Evolutionary conservation across 1,140 invertebrate species (phyloP), one percentile per base, ranked within the genome.

Genomic region (Bathynomus jamesi): DNA sequence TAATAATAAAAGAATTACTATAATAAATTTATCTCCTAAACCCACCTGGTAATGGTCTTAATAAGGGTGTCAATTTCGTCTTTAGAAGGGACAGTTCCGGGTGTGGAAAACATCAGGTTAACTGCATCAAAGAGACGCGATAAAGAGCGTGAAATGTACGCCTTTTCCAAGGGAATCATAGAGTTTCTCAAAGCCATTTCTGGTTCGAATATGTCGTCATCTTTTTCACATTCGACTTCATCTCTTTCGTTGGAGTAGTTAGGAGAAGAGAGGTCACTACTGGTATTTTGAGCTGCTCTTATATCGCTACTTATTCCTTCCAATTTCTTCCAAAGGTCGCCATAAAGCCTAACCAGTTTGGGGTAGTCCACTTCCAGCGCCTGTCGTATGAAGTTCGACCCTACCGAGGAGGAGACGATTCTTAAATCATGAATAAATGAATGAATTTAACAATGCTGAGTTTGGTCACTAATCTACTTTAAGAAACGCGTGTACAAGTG

Each of bases 281-380:
- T 28, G 29, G 40, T 21, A 7, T 24, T 46, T 21, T 28, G 7
- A 4, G 46, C 2, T 31, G 40, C 64, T 29, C 68, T 63, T 70
- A 76, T 76, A 28, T 76, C 75, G 4, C 40, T 30, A 24, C 68
- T 73, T 29, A 72, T 66, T 1, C 65, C 82, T 67, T 87, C 84
- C 13, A 89, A 80, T 32, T 85, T 81, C 77, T 86, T 86, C 82
- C 87, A 88, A 8, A 89, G 79, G 69, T 89, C 88, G 65, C 86
- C 82, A 81, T 86, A 88, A 28, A 89, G 80, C 61, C 87, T 87
- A 11, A 96, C 83, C 66, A 95, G 84, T 81, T 91, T 94, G 21
- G 93, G 93, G 83, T 90, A 95, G 82, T 95, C 93, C 63, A 90
- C 89, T 84, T 95, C 93, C 67, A 95, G 85, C 40, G 91, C 89